Evolutionary conservation across 2,888 invertebrate genomes (phyloP), one percentile per base, ranked within the genome.

Genomic region (Eupithecia abbreviata): DNA sequence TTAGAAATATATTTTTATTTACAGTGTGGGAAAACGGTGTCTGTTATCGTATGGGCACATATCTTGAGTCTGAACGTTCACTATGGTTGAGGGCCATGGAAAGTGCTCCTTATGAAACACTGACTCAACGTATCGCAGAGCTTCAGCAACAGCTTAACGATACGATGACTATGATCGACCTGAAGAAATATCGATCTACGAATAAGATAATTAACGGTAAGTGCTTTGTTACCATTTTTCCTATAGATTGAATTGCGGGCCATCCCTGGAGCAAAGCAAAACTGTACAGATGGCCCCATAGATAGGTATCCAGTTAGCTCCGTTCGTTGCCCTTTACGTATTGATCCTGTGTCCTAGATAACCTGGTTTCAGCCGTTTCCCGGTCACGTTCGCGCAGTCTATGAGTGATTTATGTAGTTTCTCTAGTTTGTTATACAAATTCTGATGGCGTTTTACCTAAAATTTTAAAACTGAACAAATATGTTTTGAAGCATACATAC

Each of bases 1-100:
- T 2, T 15, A 10, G 0, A 45, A 9, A 18, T 10, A 18, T 43
- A 45, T 12, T 73, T 30, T 71, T 77, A 77, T 86, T 87, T 81
- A 42, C 89, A 98, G 98, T 97, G 76, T 98, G 98, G 94, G 97
- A 97, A 82, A 98, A 98, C 83, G 98, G 98, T 18, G 93, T 97
- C 30, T 96, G 97, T 82, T 98, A 98, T 91, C 97, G 97, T 80
- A 95, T 99, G 87, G 97, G 97, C 6, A 97, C 98, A 7, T 96
- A 96, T 77, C 96, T 97, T 42, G 97, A 98, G 86, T 95, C 96
- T 12, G 99, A 99, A 85, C 95, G 99, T 42, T 97, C 97, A 80
- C 95, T 97, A 69, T 99, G 99, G 99, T 90, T 98, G 84, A 97
- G 98, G 88, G 96, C 97, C 7, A 96, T 99, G 80, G 97, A 98